A percentile compares a stretch with the other conserved stretches of the same genome.
phyloP scores from a whole-genome alignment of 2,797 vertebrate species.

The Hydrolagus colliei region DNA sequence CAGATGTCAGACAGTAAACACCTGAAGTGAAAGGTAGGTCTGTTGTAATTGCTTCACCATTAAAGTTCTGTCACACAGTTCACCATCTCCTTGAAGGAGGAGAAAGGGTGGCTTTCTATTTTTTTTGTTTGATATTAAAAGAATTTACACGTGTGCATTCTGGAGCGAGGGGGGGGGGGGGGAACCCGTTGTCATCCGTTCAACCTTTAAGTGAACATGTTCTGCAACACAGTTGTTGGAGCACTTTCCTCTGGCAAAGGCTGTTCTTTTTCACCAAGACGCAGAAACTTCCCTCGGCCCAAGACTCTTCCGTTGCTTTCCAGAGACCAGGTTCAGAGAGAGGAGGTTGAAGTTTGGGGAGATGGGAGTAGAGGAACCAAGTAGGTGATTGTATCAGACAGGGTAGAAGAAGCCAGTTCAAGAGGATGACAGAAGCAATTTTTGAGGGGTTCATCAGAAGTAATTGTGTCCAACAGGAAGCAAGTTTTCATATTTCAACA shows the following conservation, averaged over 20 bases:
- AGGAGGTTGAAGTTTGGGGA: slow-evolving; percentile 35
- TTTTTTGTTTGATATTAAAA: slow-evolving; percentile 50
- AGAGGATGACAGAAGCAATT: slow-evolving; percentile 73
- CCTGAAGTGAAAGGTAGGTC: slow-evolving; percentile 93
- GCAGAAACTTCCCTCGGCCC: slow-evolving; percentile 98
- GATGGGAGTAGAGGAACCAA: slow-evolving; percentile 52
- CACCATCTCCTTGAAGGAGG: slow-evolving; percentile 63
- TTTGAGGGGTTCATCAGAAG: slow-evolving; percentile 66
- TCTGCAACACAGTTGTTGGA: slow-evolving; percentile 99
- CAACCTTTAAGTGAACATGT: slow-evolving; percentile 96
- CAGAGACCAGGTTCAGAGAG: slow-evolving; percentile 58
- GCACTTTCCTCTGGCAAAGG: slow-evolving; percentile 96
- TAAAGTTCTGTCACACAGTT: slow-evolving; percentile 87
- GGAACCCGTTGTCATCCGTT: slow-evolving; percentile 58
- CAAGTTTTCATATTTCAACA: slow-evolving; percentile 55
- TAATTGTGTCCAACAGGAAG: slow-evolving; percentile 53
- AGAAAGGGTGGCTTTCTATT: slow-evolving; percentile 57
- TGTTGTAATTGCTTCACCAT: slow-evolving; percentile 91
- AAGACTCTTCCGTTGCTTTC: slow-evolving; percentile 99
- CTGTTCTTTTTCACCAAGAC: slow-evolving; percentile 99
- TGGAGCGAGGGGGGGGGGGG: slow-evolving; percentile 50
- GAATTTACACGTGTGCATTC: slow-evolving; percentile 71
- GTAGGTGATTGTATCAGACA: slow-evolving; percentile 76
- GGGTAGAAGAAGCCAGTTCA: slow-evolving; percentile 68
- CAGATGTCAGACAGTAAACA: slow-evolving; percentile 69